Base-by-base conservation (phyloP, 2,113 vertebrate genomes). In the Aspidoscelis tigris region DNA sequence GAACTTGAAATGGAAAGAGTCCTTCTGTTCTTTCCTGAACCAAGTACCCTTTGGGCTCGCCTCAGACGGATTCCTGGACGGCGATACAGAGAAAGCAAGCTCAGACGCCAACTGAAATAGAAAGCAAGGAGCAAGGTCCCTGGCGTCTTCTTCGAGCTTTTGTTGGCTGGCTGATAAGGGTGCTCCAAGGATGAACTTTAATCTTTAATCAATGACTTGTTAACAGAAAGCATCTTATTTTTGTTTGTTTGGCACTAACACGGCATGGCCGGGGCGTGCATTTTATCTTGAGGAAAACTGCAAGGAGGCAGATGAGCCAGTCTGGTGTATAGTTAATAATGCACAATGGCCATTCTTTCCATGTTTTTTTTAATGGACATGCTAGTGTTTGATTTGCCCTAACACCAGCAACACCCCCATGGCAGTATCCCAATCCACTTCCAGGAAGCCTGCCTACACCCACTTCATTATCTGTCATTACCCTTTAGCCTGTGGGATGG, bases 121-220 rank as follows among this genome's bases (percentile, higher is more conserved):
- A 72, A 61, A 55, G 24, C 33, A 33, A 44, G 11, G 26, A 8
- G 6, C 50, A 55, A 53, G 3, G 43, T 44, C 24, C 7, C 41
- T n/a, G 4, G 20, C 65, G 70, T 33, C 41, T 47, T 44, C 44
- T 65, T 33, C 21, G 58, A 65, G 55, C 18, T 20, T 33, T 20
- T 10, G 44, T n/a, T 24, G n/a, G 33, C 70, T 9, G 64, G n/a
- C 43, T 66, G 58, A 80, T 79, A 66, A 85, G 14, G 44, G 18
- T 20, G n/a, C 73, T 0, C 71, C 44, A 1, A 9, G 44, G 33
- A 43, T 83, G 76, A 76, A 86, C 84, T 81, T 86, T 86, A 68
- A 69, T 81, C 47, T 61, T 81, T 86, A 86, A 86, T 86, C 18
- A 41, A 58, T 87, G 81, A 79, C 81, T 78, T 58, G 81, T 73